Evolutionary conservation across 92 coral and sea anemone species (phyloP).

Genomic region (Nematostella vectensis): DNA sequence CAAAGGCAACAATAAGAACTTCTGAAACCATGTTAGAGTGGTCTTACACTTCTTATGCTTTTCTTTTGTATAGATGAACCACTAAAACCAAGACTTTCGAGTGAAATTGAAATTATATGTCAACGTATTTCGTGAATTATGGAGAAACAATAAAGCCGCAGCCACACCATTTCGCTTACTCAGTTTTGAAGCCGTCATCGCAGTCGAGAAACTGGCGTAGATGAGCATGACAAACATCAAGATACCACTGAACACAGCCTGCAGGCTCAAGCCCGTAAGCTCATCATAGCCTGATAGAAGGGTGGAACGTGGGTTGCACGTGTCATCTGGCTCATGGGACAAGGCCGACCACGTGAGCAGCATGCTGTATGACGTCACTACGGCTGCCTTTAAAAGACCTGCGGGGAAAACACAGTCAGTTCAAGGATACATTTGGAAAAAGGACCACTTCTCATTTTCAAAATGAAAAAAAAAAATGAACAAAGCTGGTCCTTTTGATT

Average conservation of each 20-base stretch:
- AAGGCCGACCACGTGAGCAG: slow-evolving; percentile 74
- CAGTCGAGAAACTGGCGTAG: slow-evolving; percentile 53
- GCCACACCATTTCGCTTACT: slow-evolving; percentile 48
- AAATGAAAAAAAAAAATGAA: too few species aligned
- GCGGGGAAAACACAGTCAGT: background rate
- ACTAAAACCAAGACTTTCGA: too few species aligned
- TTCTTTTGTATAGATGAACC: too few species aligned
- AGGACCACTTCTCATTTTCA: too few species aligned
- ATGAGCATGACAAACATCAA: slow-evolving; percentile 46
- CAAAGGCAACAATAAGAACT: too few species aligned
- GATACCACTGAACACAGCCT: slow-evolving; percentile 50
- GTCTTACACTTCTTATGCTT: too few species aligned
- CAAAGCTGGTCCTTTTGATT: too few species aligned
- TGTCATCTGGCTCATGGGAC: slow-evolving; percentile 62
- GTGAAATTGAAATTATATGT: too few species aligned
- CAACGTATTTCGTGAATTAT: too few species aligned
- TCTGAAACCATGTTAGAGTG: too few species aligned
- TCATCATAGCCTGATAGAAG: slow-evolving; percentile 48
- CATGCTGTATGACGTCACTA: slow-evolving; percentile 62
- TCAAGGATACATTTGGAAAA: background rate
- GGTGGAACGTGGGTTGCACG: slow-evolving; percentile 47
- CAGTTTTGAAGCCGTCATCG: slow-evolving; percentile 43
- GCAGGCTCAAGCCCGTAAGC: slow-evolving; percentile 45
- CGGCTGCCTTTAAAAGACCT: slow-evolving; percentile 66
- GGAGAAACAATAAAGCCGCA: too few species aligned